phyloP scores from a whole-genome alignment of 1,140 invertebrate species.

The Nephila pilipes region DNA sequence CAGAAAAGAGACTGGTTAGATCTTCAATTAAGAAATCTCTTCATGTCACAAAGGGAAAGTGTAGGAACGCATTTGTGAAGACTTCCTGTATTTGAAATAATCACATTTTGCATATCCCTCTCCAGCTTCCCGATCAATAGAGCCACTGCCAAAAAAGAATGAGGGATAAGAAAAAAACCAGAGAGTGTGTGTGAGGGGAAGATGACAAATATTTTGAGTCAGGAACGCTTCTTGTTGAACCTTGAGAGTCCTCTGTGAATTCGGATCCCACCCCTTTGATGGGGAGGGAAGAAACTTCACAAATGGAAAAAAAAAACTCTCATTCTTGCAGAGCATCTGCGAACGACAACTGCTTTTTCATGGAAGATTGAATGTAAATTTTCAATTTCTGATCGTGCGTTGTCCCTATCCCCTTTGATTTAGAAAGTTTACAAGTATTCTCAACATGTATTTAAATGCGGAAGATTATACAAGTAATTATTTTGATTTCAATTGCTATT shows the following conservation, averaged over 20 bases:
- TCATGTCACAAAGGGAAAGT: too few species aligned
- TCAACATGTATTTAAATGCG: neutral
- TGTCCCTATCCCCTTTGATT: neutral
- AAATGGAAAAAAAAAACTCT: neutral
- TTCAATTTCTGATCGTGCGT: conserved; percentile 39
- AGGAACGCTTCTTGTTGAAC: neutral
- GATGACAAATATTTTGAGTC: neutral
- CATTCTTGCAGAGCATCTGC: conserved; percentile 31
- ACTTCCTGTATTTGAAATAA: neutral
- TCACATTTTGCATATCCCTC: neutral
- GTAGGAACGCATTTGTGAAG: neutral
- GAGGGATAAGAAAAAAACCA: neutral
- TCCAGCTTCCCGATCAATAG: neutral
- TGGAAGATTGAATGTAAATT: conserved; percentile 41
- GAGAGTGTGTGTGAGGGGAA: neutral
- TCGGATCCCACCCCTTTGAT: too few species aligned
- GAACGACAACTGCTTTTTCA: conserved; percentile 52
- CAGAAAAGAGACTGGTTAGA: too few species aligned
- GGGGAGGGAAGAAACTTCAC: neutral
- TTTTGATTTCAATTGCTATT: neutral
- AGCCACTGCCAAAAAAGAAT: neutral
- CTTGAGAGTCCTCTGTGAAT: neutral
- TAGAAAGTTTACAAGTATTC: neutral
- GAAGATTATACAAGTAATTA: neutral
- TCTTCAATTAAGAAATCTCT: too few species aligned